Base-by-base conservation (phyloP, 1,140 invertebrate species). In the Schlechtendalia chinensis region DNA sequence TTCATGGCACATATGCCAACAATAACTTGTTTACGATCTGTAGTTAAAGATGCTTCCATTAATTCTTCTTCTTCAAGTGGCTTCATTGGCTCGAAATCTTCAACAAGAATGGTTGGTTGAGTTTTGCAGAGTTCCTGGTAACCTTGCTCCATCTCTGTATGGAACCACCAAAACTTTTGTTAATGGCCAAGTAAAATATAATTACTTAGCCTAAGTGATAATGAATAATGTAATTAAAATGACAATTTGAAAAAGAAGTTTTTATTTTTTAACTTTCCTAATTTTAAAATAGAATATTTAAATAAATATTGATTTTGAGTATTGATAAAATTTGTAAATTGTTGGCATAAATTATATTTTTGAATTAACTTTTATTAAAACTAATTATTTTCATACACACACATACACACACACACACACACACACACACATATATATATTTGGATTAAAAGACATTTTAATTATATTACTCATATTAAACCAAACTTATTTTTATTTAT, bases 1-100 rank as follows among this genome's bases (percentile, higher is more conserved):
- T 94, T 93, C 97, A 99, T 99, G 58, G 97, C 96, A 89, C 97
- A 99, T 82, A 99, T 92, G 65, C 97, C 97, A 82, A 99, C 95
- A 84, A 96, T 89, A 74, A 99, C 95, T 84, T 96, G 93, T 85
- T 94, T 93, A 45, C 84, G 90, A 22, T 81, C 79, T 69, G 83
- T 91, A 82, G 75, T 79, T 61, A 79, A 79, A 47, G 75, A 61
- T 45, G 75, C 58, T 61, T 79, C 75, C 75, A 79, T 79, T 50
- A 79, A 59, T 10, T 79, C 75, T 59, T 79, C 58, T 79, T 79
- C 75, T 79, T 79, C 75, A 47, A 79, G 58, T 79, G 75, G 75
- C 39, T 79, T 79, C 75, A 79, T 79, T 63, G 75, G 75, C 39
- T 79, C 75, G 27, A 79, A 79, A 63, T 79, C 56, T 79, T 79